phyloP scores from a whole-genome alignment of 2,797 vertebrate species.

The Acrossocheilus wenchowensis region DNA sequence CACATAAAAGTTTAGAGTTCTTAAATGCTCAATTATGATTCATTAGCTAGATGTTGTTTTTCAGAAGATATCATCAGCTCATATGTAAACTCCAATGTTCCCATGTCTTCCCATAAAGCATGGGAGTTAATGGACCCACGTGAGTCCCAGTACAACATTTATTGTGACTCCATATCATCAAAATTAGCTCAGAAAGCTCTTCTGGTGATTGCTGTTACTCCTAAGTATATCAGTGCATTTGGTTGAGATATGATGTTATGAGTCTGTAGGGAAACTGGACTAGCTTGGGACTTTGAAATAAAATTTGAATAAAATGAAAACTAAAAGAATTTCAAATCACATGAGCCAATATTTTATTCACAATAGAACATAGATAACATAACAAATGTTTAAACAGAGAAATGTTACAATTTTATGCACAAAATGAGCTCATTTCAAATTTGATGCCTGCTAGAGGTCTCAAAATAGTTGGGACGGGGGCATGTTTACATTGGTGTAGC shows the following conservation, averaged over 20 bases:
- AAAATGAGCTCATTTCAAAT: no score
- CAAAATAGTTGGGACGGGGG: no score
- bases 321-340: no score
- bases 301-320: no score
- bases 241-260: background rate
- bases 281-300: background rate
- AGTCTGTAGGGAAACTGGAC: background rate
- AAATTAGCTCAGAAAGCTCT: conserved; percentile 15
- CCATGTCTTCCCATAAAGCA: background rate
- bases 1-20: conserved; percentile 17
- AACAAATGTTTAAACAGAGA: no score
- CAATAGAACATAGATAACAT: no score
- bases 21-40: conserved; percentile 43
- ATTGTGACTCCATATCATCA: conserved; percentile 12
- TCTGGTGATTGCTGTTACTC: conserved; percentile 2
- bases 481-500: no score
- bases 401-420: no score
- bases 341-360: no score
- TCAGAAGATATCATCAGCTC: conserved; percentile 15
- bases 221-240: conserved; percentile 21
- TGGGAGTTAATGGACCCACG: conserved; percentile 3
- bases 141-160: conserved; percentile 16
- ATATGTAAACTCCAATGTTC: conserved; percentile 17
- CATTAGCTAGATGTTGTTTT: conserved; percentile 47
- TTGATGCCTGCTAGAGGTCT: no score